A percentile compares a stretch with the other conserved stretches of the same genome.
phyloP scores from a whole-genome alignment of 2,113 vertebrate species.

The Baryphthengus martii region DNA sequence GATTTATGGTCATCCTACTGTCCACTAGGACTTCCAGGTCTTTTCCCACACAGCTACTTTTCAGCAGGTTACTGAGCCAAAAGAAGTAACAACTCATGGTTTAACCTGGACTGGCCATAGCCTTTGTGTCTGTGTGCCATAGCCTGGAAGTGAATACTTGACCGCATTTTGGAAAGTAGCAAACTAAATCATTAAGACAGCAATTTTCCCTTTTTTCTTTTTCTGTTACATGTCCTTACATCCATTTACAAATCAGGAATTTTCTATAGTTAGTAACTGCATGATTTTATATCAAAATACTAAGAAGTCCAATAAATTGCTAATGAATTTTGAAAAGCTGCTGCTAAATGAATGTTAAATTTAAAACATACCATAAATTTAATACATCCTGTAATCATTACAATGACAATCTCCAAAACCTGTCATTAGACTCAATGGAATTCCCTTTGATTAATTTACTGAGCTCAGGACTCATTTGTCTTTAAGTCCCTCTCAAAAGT shows the following conservation, averaged over 20 bases:
- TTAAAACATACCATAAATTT: background rate
- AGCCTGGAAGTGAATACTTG: background rate
- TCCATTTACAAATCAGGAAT: background rate
- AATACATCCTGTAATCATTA: background rate
- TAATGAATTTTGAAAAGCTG: background rate
- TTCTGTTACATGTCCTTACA: background rate
- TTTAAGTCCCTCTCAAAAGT: background rate
- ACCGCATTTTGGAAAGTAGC: background rate
- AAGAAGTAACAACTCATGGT: background rate
- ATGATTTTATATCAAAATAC: background rate
- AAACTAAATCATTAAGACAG: background rate
- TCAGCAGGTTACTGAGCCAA: fast-evolving
- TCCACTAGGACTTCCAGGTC: too few species aligned
- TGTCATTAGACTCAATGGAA: background rate
- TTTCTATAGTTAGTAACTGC: background rate
- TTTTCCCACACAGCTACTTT: too few species aligned
- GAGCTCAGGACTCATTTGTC: background rate
- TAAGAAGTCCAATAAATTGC: background rate
- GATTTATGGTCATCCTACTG: too few species aligned
- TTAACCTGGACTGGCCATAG: background rate
- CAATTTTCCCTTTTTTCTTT: background rate
- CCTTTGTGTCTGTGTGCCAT: fast-evolving
- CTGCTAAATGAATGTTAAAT: background rate
- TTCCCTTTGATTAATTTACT: background rate
- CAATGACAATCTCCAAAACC: background rate